Conservation (phyloP, 2,888 invertebrate species). For the Xestobium rufovillosum region DNA sequence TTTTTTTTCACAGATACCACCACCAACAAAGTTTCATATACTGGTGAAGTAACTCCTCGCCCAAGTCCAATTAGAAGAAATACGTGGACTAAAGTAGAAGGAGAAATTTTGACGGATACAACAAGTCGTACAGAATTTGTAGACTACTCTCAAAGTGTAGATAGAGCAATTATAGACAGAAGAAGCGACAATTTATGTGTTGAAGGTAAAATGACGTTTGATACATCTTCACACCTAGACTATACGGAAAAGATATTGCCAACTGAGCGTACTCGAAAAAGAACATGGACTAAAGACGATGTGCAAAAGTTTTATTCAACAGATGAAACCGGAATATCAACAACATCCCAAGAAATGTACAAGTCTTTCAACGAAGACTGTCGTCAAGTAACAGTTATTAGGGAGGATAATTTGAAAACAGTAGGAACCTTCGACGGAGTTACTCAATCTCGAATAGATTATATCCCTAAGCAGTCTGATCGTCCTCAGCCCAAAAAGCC, state of each 20-base stretch:
- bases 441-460: conserved; percentile 43
- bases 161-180: conserved; percentile 52
- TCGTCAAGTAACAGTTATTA: conserved; percentile 38
- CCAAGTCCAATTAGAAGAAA: conserved; percentile 62
- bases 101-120: conserved; percentile 63
- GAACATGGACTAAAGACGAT: conserved; percentile 68
- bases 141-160: conserved; percentile 51
- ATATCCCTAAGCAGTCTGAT: conserved; percentile 37
- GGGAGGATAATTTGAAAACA: conserved; percentile 45
- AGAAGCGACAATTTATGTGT: conserved; percentile 59
- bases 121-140: conserved; percentile 60
- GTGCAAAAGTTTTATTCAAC: conserved; percentile 61
- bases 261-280: conserved; percentile 51
- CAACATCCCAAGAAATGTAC: conserved; percentile 59
- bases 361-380: conserved; percentile 55
- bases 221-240: conserved; percentile 57
- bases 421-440: conserved; percentile 48
- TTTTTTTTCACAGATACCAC: conserved; percentile 53
- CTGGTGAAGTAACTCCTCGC: conserved; percentile 58
- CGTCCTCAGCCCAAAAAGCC: conserved; percentile 41
- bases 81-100: conserved; percentile 71
- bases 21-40: conserved; percentile 61
- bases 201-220: conserved; percentile 61
- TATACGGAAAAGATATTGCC: conserved; percentile 52
- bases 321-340: conserved; percentile 48